These are phyloP conservation scores for Cryptoleucopteryx plumbea DNA, from an alignment of 2,113 vertebrate genomes.

Conservation along the genomic window DNA sequence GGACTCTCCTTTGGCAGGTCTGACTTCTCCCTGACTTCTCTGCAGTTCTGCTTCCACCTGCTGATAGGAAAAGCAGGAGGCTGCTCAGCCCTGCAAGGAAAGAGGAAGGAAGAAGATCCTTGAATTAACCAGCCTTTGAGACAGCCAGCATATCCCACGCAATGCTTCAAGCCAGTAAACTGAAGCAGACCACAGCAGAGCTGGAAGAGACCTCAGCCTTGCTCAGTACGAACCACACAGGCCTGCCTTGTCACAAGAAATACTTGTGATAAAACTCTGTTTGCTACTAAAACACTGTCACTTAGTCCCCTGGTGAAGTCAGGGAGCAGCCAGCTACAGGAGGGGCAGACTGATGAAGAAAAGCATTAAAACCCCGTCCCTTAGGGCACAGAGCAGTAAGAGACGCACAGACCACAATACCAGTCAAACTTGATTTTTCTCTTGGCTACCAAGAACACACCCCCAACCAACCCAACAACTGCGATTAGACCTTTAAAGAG, in stretches of 20 bases:
- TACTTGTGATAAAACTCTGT: neutral
- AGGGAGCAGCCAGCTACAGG: neutral
- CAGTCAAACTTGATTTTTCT: neutral
- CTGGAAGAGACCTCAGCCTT: neutral
- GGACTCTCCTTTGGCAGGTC: too few relatives aligned
- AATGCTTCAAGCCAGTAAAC: neutral
- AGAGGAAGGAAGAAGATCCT: neutral
- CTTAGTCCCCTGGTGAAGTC: neutral
- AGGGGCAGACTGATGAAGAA: neutral
- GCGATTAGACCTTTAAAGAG: neutral
- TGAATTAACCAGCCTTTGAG: neutral
- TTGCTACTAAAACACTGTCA: neutral
- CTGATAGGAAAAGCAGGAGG: neutral
- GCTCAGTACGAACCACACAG: neutral
- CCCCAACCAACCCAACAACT: neutral
- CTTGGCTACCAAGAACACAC: neutral
- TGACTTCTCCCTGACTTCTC: neutral
- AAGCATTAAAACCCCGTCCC: neutral
- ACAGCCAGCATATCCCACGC: fast-evolving
- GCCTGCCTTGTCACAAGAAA: neutral
- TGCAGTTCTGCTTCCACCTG: neutral
- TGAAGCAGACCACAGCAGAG: neutral
- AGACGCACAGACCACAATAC: neutral
- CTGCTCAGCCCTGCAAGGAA: neutral
- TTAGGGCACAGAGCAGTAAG: too few relatives aligned